phyloP scores from a whole-genome alignment of 2,113 vertebrate genomes.

The Solea senegalensis region DNA sequence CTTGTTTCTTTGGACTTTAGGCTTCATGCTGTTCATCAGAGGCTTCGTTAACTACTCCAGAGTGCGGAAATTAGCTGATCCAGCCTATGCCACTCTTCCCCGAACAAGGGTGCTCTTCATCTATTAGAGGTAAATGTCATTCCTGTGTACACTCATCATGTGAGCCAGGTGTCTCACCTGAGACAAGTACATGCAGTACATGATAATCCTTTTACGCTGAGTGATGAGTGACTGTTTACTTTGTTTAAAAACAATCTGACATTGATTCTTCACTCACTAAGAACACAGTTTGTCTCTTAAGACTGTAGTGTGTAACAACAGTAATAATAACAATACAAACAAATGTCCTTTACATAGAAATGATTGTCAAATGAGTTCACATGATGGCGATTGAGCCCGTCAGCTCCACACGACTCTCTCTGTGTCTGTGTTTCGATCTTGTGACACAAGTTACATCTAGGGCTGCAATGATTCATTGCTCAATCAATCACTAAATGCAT shows the following conservation, averaged over 20 bases:
- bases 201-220: neutral
- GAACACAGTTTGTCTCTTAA: no score
- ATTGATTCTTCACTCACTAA: neutral
- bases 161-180: neutral
- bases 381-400: no score
- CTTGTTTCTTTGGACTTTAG: conserved; percentile 71
- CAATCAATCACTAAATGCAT: no score
- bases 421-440: no score
- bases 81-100: conserved; percentile 90
- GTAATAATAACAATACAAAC: no score
- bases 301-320: no score
- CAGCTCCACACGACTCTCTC: no score
- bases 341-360: no score
- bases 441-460: no score
- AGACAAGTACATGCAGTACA: neutral
- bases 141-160: neutral
- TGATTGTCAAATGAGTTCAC: no score
- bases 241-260: neutral
- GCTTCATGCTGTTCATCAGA: conserved; percentile 98
- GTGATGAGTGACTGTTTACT: neutral
- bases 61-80: conserved; percentile 98
- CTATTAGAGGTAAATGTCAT: conserved; percentile 88
- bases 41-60: conserved; percentile 99
- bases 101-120: conserved; percentile 99
- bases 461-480: no score